phyloP scores from a whole-genome alignment of 2,888 invertebrate species.

The Baccha elongata region DNA sequence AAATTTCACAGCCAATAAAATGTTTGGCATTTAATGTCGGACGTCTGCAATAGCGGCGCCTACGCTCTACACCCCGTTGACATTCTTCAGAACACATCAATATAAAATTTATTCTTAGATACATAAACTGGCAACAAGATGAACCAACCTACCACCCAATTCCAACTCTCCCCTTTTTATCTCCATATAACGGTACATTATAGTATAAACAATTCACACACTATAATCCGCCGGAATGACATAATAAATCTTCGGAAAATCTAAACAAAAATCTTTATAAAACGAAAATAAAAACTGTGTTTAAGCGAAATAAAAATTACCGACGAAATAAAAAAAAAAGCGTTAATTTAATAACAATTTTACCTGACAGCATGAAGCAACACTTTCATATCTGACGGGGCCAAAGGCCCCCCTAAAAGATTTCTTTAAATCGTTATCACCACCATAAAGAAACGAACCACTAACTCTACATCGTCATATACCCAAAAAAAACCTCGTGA shows the following conservation, averaged over 20 bases:
- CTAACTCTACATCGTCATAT: constrained; percentile 1
- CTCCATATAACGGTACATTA: constrained; percentile 49
- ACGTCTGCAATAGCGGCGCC: constrained; percentile 58
- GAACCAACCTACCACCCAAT: not conserved
- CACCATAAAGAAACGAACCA: constrained; percentile 9
- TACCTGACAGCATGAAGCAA: constrained; percentile 67
- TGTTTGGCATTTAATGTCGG: constrained; percentile 68
- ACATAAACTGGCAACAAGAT: constrained; percentile 27
- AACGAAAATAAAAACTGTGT: constrained; percentile 45
- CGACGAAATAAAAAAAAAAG: constrained; percentile 9
- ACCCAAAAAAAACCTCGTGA: not conserved
- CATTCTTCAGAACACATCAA: constrained; percentile 71
- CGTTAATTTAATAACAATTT: constrained; percentile 60
- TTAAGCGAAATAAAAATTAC: constrained; percentile 46
- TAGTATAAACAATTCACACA: constrained; percentile 68
- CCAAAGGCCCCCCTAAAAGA: not conserved
- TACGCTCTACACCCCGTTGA: constrained; percentile 73
- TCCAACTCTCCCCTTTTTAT: constrained; percentile 1
- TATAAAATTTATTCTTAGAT: constrained; percentile 54
- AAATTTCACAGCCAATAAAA: constrained; percentile 65
- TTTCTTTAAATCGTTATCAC: constrained; percentile 34
- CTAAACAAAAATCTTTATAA: constrained; percentile 65
- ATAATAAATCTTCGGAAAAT: constrained; percentile 71
- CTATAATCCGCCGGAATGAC: constrained; percentile 72
- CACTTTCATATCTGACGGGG: not conserved